Conservation (phyloP, 2,888 invertebrate genomes). For the Archaeoteleia sp. region DNA sequence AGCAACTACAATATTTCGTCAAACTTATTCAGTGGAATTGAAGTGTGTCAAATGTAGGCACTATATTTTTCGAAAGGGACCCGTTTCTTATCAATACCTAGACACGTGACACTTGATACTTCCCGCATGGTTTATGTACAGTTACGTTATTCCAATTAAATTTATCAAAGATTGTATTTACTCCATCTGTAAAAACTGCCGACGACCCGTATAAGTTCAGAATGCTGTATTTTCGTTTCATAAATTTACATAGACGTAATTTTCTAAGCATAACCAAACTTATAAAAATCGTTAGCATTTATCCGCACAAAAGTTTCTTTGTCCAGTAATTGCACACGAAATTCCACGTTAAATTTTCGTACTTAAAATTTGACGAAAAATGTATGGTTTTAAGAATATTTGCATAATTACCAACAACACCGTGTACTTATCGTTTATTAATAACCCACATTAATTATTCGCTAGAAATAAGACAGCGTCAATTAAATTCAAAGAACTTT, state of each 20-base stretch:
- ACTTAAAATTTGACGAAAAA: too few relatives aligned
- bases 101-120: conserved; percentile 30
- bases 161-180: conserved; percentile 34
- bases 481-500: too few relatives aligned
- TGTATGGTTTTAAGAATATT: too few relatives aligned
- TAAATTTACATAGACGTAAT: background rate
- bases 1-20: conserved; percentile 23
- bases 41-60: conserved; percentile 41
- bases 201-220: conserved; percentile 32
- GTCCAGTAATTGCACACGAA: too few relatives aligned
- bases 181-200: conserved; percentile 18
- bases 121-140: conserved; percentile 46
- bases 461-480: too few relatives aligned
- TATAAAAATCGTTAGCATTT: too few relatives aligned
- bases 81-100: conserved; percentile 42
- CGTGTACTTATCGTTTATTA: too few relatives aligned
- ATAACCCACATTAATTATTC: too few relatives aligned
- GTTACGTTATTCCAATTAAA: conserved; percentile 41
- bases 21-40: conserved; percentile 29
- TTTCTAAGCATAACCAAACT: too few relatives aligned
- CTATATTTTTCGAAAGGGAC: conserved; percentile 41
- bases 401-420: too few relatives aligned
- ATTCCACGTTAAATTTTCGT: too few relatives aligned
- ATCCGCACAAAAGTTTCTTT: too few relatives aligned
- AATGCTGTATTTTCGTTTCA: conserved; percentile 15